Evolutionary conservation across 2,113 vertebrate species (phyloP), one percentile per base, ranked within the genome.

Genomic region (Cavia aperea): DNA sequence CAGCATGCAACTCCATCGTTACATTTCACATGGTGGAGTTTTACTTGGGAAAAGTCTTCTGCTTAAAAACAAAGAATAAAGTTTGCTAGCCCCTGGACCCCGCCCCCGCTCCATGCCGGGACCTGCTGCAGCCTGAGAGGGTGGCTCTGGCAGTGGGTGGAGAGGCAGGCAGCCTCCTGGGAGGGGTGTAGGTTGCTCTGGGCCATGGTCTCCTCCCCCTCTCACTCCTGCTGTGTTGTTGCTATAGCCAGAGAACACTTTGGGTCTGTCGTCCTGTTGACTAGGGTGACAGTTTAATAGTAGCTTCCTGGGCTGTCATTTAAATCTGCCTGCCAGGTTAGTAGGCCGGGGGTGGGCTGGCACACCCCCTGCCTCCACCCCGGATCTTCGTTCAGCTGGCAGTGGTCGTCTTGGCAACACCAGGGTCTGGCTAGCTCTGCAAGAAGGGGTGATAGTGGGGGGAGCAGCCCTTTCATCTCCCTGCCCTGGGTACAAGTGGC

Each of bases 401-500:
- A 95, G 93, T 95, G 96, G 99, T 99, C 97, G 98, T 98, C 99
- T 96, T 99, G 98, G 99, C 98, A 98, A 99, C 99, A 94, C 96
- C 96, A 96, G 98, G 98, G 98, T 98, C 98, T 98, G 98, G 97
- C 97, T 98, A 98, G 97, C 98, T 98, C 98, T 97, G 98, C 95
- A 96, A 96, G 94, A 96, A 98, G 97, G 98, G 98, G 98, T 98
- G 98, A 98, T 97, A 97, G 0, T 51, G 19, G 14, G 54, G 92
- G 94, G 86, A 63, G 70, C 81, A 94, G 92, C 77, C 26, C 95
- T 96, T 94, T 96, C 91, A 96, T 96, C 92, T 95, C 54, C 72
- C 96, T 7, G 24, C 43, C 88, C 88, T 0, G 10, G 70, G 83
- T 88, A 92, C 95, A 84, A 96, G 96, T 85, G 88, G 91, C 87